Base-by-base conservation (phyloP, 2,888 invertebrate species). In the Tribolium freemani region DNA sequence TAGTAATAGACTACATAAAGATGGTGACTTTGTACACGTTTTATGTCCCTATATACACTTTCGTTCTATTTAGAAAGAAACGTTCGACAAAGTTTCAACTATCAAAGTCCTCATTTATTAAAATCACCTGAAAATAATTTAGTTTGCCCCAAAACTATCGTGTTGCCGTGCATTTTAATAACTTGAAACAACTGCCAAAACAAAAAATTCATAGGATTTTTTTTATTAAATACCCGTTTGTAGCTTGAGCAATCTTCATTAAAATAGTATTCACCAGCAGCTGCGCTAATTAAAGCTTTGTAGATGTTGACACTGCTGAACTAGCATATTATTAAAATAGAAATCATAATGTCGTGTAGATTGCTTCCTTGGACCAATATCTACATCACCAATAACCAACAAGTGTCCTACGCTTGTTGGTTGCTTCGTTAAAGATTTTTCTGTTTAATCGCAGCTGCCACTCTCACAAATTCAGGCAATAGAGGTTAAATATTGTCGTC, bases 381-480 rank as follows among this genome's bases (percentile, higher is more conserved):
- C 38, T 64, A 3, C 44, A 54, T 53, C 64, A 48, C 53, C 60
- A 26, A 26, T 5, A 26, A 16, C 16, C 16, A 69, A 51, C 53
- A 69, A 69, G 60, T 69, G 69, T 60, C 53, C 53, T 44, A 57
- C 30, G 56, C 16, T 67, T 16, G 48, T 8, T 31, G 44, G 31
- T 13, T 67, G 26, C 53, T 60, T 16, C 60, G 53, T 60, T 53
- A 69, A 53, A 53, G 26, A 45, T 60, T 10, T 21, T 26, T 58
- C 50, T 69, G 60, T 50, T 21, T 69, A 60, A 60, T 60, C 69
- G 44, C 60, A 60, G 69, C 69, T 69, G 69, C 38, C 60, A 69
- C 69, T 60, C 69, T 60, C 60, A 45, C 58, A 57, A 69, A 60
- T 53, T 69, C 60, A 69, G 53, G 60, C 69, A 69, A 69, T 69